A percentile compares a stretch with the other conserved stretches of the same genome.
Evolutionary conservation across 2,113 vertebrate genomes (phyloP).

Genomic region (Dolichotis patagonum): DNA sequence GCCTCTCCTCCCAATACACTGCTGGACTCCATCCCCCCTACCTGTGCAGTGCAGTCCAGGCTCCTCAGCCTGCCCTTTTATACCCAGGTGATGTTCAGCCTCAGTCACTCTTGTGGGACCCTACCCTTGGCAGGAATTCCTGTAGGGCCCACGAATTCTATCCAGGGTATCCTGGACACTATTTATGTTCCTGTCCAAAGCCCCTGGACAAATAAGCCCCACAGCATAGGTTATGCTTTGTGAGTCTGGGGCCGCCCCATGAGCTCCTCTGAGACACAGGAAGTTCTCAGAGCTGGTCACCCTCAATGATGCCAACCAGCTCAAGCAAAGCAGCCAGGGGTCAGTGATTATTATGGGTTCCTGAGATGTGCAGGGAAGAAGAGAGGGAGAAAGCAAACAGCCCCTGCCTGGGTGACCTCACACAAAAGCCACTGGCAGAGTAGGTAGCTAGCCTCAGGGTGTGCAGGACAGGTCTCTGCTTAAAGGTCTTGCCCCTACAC

Average conservation of each 20-base stretch:
- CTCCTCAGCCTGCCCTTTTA: not conserved
- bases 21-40: not conserved
- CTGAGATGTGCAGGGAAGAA: not conserved
- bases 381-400: not conserved
- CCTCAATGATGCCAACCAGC: not conserved
- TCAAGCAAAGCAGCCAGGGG: not conserved
- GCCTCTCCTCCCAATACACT: not conserved
- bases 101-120: not conserved
- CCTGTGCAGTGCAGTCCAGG: not conserved
- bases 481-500: too few species aligned
- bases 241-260: not conserved
- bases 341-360: not conserved
- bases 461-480: not conserved
- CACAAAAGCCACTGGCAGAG: not conserved
- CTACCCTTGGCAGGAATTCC: not conserved
- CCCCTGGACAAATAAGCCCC: not conserved
- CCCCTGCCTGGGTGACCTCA: not conserved
- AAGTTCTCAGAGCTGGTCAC: not conserved
- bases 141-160: not conserved
- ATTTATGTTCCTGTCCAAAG: not conserved
- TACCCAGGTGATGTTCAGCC: too few species aligned
- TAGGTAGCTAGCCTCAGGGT: not conserved
- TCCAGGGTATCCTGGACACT: not conserved
- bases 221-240: not conserved
- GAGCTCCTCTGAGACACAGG: not conserved